These are phyloP conservation scores for Heteromyza rotundicornis DNA, from an alignment of 2,888 invertebrate species.

Conservation along the genomic window DNA sequence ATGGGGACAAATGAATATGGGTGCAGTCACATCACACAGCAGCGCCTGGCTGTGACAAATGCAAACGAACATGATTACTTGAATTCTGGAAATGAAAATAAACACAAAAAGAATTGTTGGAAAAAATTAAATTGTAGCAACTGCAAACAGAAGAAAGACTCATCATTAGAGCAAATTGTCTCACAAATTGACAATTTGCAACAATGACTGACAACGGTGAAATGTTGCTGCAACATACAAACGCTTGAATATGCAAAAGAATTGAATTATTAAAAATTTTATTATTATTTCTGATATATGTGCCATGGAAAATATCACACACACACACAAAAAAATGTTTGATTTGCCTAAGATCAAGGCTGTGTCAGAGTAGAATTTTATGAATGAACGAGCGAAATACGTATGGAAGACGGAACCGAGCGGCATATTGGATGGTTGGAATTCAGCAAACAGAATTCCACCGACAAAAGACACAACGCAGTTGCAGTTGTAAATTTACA, in stretches of 20 bases:
- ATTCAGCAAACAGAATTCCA: not conserved
- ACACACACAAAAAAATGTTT: too few species aligned
- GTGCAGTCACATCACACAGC: constrained; percentile 13
- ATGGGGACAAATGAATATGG: constrained; percentile 6
- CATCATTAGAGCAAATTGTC: too few species aligned
- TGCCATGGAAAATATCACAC: too few species aligned
- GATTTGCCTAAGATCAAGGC: constrained; percentile 14
- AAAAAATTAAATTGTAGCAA: too few species aligned
- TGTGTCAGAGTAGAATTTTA: constrained; percentile 12
- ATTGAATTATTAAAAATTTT: too few species aligned
- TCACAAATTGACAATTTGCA: too few species aligned
- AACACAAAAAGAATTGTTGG: too few species aligned
- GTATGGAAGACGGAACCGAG: not conserved
- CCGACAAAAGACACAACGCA: not conserved
- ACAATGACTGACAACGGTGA: too few species aligned
- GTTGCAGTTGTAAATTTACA: not conserved
- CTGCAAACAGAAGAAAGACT: too few species aligned
- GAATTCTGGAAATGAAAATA: not conserved
- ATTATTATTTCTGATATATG: too few species aligned
- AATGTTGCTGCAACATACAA: not conserved
- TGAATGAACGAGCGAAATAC: constrained; percentile 13
- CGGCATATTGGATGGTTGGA: not conserved
- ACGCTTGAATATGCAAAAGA: too few species aligned
- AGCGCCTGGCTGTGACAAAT: not conserved
- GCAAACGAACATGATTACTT: not conserved